Conservation (phyloP, 2,888 invertebrate genomes). For the Tipula lateralis region DNA sequence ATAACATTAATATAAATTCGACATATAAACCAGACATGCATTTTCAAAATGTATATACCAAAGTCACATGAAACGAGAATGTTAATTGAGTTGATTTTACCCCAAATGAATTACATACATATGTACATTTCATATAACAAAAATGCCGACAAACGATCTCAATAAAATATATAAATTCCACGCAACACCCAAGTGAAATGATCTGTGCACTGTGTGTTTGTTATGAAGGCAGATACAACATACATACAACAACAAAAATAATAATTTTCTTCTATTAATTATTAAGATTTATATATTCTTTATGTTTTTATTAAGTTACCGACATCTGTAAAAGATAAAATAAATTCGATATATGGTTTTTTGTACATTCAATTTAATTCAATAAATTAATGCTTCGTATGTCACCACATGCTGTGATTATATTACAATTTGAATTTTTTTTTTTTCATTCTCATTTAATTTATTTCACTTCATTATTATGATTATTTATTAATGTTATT, state of each 20-base stretch:
- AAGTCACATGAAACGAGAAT: not conserved
- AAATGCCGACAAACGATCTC: not conserved
- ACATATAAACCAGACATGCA: too few relatives aligned
- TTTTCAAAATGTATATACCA: too few relatives aligned
- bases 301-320: constrained; percentile 24
- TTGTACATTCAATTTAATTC: constrained; percentile 1
- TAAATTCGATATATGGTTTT: not conserved
- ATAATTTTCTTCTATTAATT: not conserved
- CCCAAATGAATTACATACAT: not conserved
- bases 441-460: not conserved
- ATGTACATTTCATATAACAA: not conserved
- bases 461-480: constrained; percentile 11
- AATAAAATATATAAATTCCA: not conserved
- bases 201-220: not conserved
- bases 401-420: constrained; percentile 24
- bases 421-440: not conserved
- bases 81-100: not conserved
- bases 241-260: not conserved
- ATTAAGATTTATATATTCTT: constrained; percentile 19
- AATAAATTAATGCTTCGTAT: constrained; percentile 19
- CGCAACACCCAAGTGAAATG: not conserved
- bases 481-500: constrained; percentile 9
- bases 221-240: not conserved
- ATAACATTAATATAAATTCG: too few relatives aligned
- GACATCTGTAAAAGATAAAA: constrained; percentile 19